A percentile compares a stretch with the other conserved stretches of the same genome.
Evolutionary conservation across 1,140 invertebrate genomes (phyloP).

Genomic region (Radopholus similis): DNA sequence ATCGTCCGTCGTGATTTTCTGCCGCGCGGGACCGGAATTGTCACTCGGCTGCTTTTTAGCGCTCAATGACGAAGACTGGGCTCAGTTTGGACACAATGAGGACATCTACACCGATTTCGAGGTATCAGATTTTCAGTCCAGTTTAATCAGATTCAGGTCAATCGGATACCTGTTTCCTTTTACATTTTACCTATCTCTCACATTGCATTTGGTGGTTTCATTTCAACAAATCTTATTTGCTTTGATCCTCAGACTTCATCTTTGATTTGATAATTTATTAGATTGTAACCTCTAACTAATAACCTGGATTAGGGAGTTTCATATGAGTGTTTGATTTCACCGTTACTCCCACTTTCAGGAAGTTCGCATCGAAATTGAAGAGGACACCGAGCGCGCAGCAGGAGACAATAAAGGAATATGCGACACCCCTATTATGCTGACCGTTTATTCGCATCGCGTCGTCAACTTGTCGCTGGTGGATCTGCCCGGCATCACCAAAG

Average conservation of each 20-base stretch:
- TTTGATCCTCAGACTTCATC: too few relatives aligned
- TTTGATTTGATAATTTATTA: too few relatives aligned
- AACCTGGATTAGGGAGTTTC: too few relatives aligned
- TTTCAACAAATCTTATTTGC: too few relatives aligned
- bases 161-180: too few relatives aligned
- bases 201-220: too few relatives aligned
- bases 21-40: conserved; percentile 91
- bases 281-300: too few relatives aligned
- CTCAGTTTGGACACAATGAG: conserved; percentile 84
- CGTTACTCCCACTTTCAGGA: conserved; percentile 62
- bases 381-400: conserved; percentile 83
- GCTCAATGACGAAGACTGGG: conserved; percentile 86
- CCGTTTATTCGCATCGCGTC: conserved; percentile 85
- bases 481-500: conserved; percentile 95
- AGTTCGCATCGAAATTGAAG: conserved; percentile 84
- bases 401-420: conserved; percentile 79
- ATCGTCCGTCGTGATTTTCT: conserved; percentile 93
- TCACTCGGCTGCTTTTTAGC: conserved; percentile 83
- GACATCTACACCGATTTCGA: conserved; percentile 87
- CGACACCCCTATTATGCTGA: conserved; percentile 88
- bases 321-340: too few relatives aligned
- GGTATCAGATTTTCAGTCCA: conserved; percentile 47
- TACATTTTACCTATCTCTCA: too few relatives aligned
- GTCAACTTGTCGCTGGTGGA: conserved; percentile 96
- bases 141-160: neutral